These are phyloP conservation scores for Clytia hemisphaerica DNA, from an alignment of 30 jellyfish, hydroid and myxozoan genomes.

Conservation along the genomic window DNA sequence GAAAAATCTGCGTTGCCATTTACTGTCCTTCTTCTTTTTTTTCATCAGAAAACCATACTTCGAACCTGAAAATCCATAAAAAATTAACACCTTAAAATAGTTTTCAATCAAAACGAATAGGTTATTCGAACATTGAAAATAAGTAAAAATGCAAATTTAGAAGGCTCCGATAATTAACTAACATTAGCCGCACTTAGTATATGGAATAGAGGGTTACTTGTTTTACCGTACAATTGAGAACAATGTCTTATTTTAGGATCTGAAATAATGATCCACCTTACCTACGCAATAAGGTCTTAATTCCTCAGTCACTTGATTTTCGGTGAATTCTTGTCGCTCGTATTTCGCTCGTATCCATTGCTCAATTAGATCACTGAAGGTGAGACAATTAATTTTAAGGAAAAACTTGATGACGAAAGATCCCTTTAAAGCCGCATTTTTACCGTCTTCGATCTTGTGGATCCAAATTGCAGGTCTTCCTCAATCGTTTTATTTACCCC, in stretches of 20 bases:
- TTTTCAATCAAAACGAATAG: too few species aligned
- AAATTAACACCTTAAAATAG: background rate
- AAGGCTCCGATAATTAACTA: too few species aligned
- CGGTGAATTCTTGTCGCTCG: slow-evolving; percentile 65
- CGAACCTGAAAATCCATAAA: slow-evolving; percentile 27
- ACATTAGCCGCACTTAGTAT: background rate
- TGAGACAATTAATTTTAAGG: background rate
- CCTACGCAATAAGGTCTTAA: slow-evolving; percentile 35
- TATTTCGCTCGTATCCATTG: slow-evolving; percentile 87
- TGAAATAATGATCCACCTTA: background rate
- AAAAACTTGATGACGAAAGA: too few species aligned
- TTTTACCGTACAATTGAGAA: background rate
- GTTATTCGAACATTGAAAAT: too few species aligned
- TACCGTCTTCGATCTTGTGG: too few species aligned
- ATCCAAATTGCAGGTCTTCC: too few species aligned
- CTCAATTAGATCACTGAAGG: slow-evolving; percentile 39
- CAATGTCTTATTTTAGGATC: too few species aligned
- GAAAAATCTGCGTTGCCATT: slow-evolving; percentile 65
- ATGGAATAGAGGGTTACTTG: background rate
- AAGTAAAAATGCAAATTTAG: too few species aligned
- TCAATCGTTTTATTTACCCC: too few species aligned
- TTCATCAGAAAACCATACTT: slow-evolving; percentile 63
- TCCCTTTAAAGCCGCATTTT: too few species aligned
- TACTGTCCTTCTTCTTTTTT: slow-evolving; percentile 41
- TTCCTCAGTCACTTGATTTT: slow-evolving; percentile 34